Conservation (phyloP, 2,888 invertebrate species). For the Spodoptera exigua region DNA sequence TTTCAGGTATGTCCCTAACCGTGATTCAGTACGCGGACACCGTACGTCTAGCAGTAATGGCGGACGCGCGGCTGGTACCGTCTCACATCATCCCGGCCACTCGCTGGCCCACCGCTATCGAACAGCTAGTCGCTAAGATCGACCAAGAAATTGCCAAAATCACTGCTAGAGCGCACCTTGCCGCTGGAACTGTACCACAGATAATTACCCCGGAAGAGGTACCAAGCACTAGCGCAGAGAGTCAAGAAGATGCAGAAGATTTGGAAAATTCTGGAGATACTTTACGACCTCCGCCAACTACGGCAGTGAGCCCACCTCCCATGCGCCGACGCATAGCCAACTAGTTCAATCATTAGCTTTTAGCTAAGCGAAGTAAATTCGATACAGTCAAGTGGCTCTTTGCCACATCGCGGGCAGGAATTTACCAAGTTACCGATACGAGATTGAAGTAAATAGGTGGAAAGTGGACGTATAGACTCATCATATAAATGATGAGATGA, state of each 20-base stretch:
- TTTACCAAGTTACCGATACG: constrained; percentile 18
- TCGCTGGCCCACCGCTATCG: constrained; percentile 80
- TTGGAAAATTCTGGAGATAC: constrained; percentile 51
- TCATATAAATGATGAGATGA: constrained; percentile 26
- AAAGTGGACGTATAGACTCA: constrained; percentile 24
- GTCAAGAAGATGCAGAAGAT: constrained; percentile 36
- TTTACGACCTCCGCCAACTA: constrained; percentile 70
- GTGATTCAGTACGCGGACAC: constrained; percentile 91
- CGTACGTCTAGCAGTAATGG: constrained; percentile 92
- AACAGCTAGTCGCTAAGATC: constrained; percentile 77
- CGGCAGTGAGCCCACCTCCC: constrained; percentile 77
- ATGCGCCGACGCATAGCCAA: constrained; percentile 67
- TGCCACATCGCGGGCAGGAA: constrained; percentile 5
- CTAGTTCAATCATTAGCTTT: constrained; percentile 50
- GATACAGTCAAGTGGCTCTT: constrained; percentile 3
- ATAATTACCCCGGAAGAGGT: constrained; percentile 64
- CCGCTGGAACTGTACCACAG: constrained; percentile 58
- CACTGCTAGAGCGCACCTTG: constrained; percentile 65
- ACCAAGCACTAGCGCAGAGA: constrained; percentile 29
- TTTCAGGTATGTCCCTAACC: constrained; percentile 92
- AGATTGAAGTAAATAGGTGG: constrained; percentile 21
- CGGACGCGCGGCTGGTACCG: constrained; percentile 92
- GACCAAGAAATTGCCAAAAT: constrained; percentile 83
- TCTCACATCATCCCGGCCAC: constrained; percentile 89
- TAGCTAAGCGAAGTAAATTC: constrained; percentile 41